phyloP scores from a whole-genome alignment of 2,797 vertebrate genomes.

The Ceryle rudis region DNA sequence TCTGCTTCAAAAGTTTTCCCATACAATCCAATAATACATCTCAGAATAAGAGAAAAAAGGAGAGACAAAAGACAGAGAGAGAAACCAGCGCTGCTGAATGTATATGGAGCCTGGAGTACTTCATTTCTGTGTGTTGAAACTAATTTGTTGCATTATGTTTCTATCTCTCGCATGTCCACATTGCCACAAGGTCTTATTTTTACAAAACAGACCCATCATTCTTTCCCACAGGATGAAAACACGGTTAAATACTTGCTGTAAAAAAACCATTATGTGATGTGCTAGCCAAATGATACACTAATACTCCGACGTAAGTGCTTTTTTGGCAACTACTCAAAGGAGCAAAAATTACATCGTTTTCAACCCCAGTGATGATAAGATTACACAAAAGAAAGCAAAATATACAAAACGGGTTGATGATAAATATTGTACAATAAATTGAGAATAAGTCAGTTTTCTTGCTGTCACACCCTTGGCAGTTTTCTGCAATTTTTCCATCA shows the following conservation, averaged over 20 bases:
- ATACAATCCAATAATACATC: conserved; percentile 27
- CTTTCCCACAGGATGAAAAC: conserved; percentile 80
- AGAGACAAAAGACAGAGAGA: conserved; percentile 24
- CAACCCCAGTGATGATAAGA: conserved; percentile 79
- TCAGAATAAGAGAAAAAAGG: conserved; percentile 26
- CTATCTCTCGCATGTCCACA: conserved; percentile 75
- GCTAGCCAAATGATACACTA: conserved; percentile 79
- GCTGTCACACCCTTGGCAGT: conserved; percentile 68
- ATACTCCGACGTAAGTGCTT: conserved; percentile 81
- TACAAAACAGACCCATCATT: conserved; percentile 77
- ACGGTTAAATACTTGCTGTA: conserved; percentile 77
- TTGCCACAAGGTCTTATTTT: conserved; percentile 76
- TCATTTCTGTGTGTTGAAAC: conserved; percentile 81
- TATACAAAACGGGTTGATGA: conserved; percentile 78
- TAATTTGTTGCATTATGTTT: conserved; percentile 80
- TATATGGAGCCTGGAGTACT: conserved; percentile 73
- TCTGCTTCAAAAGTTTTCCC: conserved; percentile 13
- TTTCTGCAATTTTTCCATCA: conserved; percentile 73
- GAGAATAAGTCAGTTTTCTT: conserved; percentile 67
- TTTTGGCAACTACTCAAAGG: conserved; percentile 82
- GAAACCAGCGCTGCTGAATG: conserved; percentile 28
- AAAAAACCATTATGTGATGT: conserved; percentile 82
- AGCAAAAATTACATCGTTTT: conserved; percentile 80
- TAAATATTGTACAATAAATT: conserved; percentile 79
- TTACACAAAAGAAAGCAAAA: conserved; percentile 81